A percentile compares a stretch with the other conserved stretches of the same genome.
Conservation (phyloP, 2,888 invertebrate species). For the Eledona agricola region DNA sequence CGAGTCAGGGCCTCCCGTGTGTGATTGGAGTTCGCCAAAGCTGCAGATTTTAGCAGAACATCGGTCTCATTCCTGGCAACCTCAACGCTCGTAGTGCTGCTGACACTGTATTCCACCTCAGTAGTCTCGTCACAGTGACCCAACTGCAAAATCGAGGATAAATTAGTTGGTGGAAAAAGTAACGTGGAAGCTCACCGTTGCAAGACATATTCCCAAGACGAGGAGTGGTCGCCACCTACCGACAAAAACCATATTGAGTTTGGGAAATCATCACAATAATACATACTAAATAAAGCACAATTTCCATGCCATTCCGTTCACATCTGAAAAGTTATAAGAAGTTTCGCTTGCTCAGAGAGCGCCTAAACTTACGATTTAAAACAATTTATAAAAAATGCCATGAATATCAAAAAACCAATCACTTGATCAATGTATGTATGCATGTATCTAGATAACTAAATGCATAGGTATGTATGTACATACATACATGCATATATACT, state of each 20-base stretch:
- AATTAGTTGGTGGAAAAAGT: neutral
- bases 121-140: conserved; percentile 52
- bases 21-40: conserved; percentile 50
- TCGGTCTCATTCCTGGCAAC: conserved; percentile 40
- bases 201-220: conserved; percentile 42
- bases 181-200: conserved; percentile 44
- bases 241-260: too few species aligned
- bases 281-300: conserved; percentile 1
- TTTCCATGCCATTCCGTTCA: neutral
- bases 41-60: conserved; percentile 41
- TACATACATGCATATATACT: too few species aligned
- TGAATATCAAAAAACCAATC: too few species aligned
- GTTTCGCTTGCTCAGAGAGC: too few species aligned
- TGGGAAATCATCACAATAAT: conserved; percentile 32
- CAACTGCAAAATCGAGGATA: conserved; percentile 32
- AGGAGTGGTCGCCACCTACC: conserved; percentile 50
- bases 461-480: too few species aligned
- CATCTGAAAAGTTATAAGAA: neutral
- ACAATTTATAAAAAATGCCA: too few species aligned
- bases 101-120: conserved; percentile 58
- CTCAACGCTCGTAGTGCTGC: conserved; percentile 53
- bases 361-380: too few species aligned
- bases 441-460: too few species aligned
- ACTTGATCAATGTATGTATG: too few species aligned
- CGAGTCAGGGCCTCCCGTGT: conserved; percentile 77